A percentile compares a stretch with the other conserved stretches of the same genome.
These are phyloP conservation scores for Callipepla californica DNA, from an alignment of 2,113 vertebrate genomes.

Conservation along the genomic window DNA sequence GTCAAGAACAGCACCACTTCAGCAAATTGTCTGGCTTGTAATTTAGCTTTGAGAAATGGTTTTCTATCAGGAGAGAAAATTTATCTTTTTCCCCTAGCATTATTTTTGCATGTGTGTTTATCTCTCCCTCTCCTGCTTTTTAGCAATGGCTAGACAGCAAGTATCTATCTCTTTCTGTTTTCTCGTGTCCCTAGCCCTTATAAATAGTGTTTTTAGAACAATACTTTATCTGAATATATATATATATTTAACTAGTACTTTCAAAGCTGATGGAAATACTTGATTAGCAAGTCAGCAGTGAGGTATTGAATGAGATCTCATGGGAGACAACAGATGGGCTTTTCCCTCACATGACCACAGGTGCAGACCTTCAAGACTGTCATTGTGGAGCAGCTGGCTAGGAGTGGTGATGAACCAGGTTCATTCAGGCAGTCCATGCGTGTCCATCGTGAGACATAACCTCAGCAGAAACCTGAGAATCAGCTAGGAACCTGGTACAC, in stretches of 20 bases:
- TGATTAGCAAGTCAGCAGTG: background rate
- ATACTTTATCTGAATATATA: background rate
- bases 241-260: background rate
- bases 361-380: accelerated
- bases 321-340: background rate
- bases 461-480: background rate
- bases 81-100: background rate
- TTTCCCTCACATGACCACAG: accelerated
- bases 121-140: background rate
- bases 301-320: background rate
- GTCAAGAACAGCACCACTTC: conserved; percentile 14
- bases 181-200: background rate
- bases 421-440: background rate
- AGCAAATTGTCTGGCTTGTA: background rate
- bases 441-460: background rate
- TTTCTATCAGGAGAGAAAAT: conserved; percentile 6
- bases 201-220: background rate
- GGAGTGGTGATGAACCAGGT: background rate
- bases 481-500: background rate
- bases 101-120: background rate
- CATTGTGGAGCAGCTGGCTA: background rate
- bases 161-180: background rate
- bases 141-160: background rate
- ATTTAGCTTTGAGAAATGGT: conserved; percentile 19
- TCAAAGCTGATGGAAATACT: background rate